Evolutionary conservation across 2,888 invertebrate species (phyloP), one percentile per base, ranked within the genome.

Genomic region (Leptinotarsa tumamoca): DNA sequence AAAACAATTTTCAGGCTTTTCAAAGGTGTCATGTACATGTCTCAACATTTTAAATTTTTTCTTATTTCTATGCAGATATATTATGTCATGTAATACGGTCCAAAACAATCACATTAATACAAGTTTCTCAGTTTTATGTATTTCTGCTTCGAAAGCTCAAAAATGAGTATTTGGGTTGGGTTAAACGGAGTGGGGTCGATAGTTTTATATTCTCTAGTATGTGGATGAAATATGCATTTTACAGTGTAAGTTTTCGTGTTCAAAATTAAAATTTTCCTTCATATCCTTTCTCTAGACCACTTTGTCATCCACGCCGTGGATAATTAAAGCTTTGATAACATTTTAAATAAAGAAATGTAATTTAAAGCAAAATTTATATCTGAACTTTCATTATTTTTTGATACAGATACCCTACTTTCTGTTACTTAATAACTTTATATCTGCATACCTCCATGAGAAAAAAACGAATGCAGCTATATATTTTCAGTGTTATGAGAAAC

Each of bases 241-340:
- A 63, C 63, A n/a, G 33, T 63, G 33, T 63, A 63, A 63, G 63
- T 63, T 63, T 63, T 43, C 63, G 5, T 63, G 63, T 63, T 63
- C 63, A 33, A 63, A 63, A 63, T 63, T 63, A 63, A 63, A 63
- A 63, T 63, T 63, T 43, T 33, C 63, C 33, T 63, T 43, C n/a
- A 33, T 63, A 43, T 63, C n/a, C 33, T 63, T 63, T 63, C 43
- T 27, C 27, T 63, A n/a, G 33, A 33, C 63, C 63, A 63, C 63
- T 63, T 63, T 63, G 63, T 63, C 63, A 63, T 63, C 63, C 63
- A 33, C 27, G 27, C 33, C 27, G 33, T 63, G 33, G 33, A 63
- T 63, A 63, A 63, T 63, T 63, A 63, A 63, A 63, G 63, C 63
- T 33, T 63, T 63, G n/a, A 63, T 63, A 63, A 63, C 63, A 63